Evolutionary conservation across 2,888 invertebrate genomes (phyloP), one percentile per base, ranked within the genome.

Genomic region (Drosophila algonquin): DNA sequence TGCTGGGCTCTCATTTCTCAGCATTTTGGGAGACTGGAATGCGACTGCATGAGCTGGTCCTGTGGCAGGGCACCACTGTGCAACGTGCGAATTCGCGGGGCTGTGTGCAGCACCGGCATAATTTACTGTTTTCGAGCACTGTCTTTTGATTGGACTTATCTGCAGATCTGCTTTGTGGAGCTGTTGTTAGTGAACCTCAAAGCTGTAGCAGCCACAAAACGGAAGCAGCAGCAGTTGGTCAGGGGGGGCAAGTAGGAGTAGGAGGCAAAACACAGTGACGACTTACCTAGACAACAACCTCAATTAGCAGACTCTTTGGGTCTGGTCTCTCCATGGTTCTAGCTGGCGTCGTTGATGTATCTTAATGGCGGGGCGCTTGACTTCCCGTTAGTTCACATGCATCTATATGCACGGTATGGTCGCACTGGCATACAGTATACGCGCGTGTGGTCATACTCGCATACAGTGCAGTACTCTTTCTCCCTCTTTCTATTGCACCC

Each of bases 331-430:
- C 77, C 83, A 82, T 85, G 58, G 76, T 85, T 82, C 82, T 82
- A 79, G 67, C 82, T 70, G 83, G 69, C 57, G 47, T 53, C 32
- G 35, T 30, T 62, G 48, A 18, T 32, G 56, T 70, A 73, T 70
- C 84, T 82, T 82, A 84, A 84, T 84, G 76, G 81, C 80, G 76
- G 79, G 76, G 81, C 80, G 78, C 53, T 82, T 65, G 76, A 71
- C 70, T 82, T 82, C 82, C 86, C 85, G 80, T 79, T 75, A 85
- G 82, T 82, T 82, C 82, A 82, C 82, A 81, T 76, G 75, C 80
- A 82, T 72, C 57, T 67, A 53, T 65, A 73, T 40, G 27, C 24
- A 44, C 24, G 24, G 14, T 40, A n/a, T 40, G 40, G 44, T 45
- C 27, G 59, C 40, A 59, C 47, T 65, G 18, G 54, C 48, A 67